A percentile compares a stretch with the other conserved stretches of the same genome.
These are phyloP conservation scores for Serilophus lunatus DNA, from an alignment of 2,113 vertebrate species.

Conservation along the genomic window DNA sequence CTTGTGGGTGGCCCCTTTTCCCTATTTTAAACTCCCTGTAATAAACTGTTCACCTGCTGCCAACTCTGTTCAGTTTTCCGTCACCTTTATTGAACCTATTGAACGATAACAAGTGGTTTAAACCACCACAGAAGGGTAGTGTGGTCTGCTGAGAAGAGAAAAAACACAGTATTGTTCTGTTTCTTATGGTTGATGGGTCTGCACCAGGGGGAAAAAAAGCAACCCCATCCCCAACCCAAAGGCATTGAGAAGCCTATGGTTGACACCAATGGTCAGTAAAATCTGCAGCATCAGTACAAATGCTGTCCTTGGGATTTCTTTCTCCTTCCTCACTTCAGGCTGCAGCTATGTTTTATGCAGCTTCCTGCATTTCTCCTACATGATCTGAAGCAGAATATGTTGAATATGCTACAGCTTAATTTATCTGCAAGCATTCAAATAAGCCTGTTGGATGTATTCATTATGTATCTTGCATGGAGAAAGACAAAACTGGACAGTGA, in stretches of 20 bases:
- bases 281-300: neutral
- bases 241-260: neutral
- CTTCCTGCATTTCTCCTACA: neutral
- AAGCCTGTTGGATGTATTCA: neutral
- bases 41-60: no score
- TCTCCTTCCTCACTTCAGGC: neutral
- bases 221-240: neutral
- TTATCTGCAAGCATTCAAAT: neutral
- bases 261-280: neutral
- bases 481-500: neutral
- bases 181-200: neutral
- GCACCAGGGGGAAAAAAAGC: fast-evolving
- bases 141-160: neutral
- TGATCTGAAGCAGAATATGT: neutral
- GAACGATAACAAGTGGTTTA: no score
- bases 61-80: no score
- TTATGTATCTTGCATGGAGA: neutral
- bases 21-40: no score
- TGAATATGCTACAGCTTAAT: neutral
- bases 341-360: neutral
- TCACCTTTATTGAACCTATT: no score
- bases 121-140: no score
- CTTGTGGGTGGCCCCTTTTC: no score
- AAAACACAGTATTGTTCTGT: neutral
- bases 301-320: neutral